These are phyloP conservation scores for Torymus texanus DNA, from an alignment of 2,888 invertebrate genomes.

Conservation along the genomic window DNA sequence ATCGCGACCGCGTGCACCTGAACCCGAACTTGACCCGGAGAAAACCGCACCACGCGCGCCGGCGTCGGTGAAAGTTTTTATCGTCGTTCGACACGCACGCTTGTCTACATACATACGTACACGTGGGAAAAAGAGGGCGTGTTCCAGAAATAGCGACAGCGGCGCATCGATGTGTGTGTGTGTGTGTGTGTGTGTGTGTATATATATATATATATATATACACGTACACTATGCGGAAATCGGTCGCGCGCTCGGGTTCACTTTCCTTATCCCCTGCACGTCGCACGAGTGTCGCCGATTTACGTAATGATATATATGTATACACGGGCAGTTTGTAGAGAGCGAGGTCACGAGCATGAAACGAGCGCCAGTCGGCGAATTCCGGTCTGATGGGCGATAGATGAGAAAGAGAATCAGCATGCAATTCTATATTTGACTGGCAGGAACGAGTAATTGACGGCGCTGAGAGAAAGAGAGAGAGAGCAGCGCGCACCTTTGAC, in stretches of 20 bases:
- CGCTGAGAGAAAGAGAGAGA: too few relatives aligned
- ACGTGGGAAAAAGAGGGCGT: slow-evolving; percentile 8
- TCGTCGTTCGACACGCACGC: not conserved
- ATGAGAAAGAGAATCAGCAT: too few relatives aligned
- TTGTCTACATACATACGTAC: not conserved
- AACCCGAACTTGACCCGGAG: slow-evolving; percentile 40
- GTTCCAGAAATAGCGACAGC: slow-evolving; percentile 19
- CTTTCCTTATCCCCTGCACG: slow-evolving; percentile 22
- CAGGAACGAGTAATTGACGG: too few relatives aligned
- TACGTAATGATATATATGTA: slow-evolving; percentile 31
- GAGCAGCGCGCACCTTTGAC: too few relatives aligned
- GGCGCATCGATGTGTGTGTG: not conserved
- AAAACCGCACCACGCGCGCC: slow-evolving; percentile 3
- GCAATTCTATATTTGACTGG: too few relatives aligned
- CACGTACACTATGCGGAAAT: slow-evolving; percentile 1
- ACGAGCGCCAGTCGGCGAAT: too few relatives aligned
- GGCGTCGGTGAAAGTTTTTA: slow-evolving; percentile 40
- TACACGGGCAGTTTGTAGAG: slow-evolving; percentile 3
- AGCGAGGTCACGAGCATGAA: too few relatives aligned
- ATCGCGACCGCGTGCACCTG: not conserved
- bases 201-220: too few relatives aligned
- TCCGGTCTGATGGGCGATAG: too few relatives aligned
- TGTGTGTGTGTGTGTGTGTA: not conserved
- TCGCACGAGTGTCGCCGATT: not conserved
- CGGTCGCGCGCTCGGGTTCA: slow-evolving; percentile 16